These are phyloP conservation scores for Atta colombica DNA, from an alignment of 1,140 invertebrate species.

Conservation along the genomic window DNA sequence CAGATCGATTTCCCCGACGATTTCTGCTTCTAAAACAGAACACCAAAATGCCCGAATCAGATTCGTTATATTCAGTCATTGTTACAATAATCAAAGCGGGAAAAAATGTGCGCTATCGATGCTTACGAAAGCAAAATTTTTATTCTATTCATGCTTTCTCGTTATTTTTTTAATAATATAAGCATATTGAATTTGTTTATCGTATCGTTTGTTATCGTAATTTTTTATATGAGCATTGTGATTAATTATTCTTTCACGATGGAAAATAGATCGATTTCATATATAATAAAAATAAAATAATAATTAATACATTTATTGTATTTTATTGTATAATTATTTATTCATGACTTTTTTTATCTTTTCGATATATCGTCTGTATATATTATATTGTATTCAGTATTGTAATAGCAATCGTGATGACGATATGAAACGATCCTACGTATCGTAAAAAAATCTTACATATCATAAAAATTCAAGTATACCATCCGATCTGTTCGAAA, in stretches of 20 bases:
- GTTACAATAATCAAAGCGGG: slow-evolving; percentile 20
- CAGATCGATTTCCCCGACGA: slow-evolving; percentile 85
- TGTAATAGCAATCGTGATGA: background rate
- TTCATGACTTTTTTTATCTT: background rate
- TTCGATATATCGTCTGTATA: background rate
- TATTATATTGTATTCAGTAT: background rate
- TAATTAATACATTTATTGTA: background rate
- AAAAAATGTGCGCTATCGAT: background rate
- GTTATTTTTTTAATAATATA: background rate
- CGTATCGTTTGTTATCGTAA: background rate
- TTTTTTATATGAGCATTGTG: background rate
- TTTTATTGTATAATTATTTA: background rate
- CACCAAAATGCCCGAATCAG: slow-evolving; percentile 71
- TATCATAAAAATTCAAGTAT: slow-evolving; percentile 13
- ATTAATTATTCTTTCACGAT: background rate
- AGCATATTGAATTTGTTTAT: background rate
- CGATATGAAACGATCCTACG: background rate
- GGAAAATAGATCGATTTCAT: background rate
- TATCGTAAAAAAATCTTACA: background rate
- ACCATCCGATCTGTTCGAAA: slow-evolving; percentile 5
- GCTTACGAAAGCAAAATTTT: background rate
- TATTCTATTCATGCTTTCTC: slow-evolving; percentile 1
- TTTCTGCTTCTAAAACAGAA: slow-evolving; percentile 85
- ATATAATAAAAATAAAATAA: background rate
- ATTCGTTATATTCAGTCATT: slow-evolving; percentile 55